These are phyloP conservation scores for Labeo catla DNA, from an alignment of 2,113 vertebrate genomes.

Conservation along the genomic window DNA sequence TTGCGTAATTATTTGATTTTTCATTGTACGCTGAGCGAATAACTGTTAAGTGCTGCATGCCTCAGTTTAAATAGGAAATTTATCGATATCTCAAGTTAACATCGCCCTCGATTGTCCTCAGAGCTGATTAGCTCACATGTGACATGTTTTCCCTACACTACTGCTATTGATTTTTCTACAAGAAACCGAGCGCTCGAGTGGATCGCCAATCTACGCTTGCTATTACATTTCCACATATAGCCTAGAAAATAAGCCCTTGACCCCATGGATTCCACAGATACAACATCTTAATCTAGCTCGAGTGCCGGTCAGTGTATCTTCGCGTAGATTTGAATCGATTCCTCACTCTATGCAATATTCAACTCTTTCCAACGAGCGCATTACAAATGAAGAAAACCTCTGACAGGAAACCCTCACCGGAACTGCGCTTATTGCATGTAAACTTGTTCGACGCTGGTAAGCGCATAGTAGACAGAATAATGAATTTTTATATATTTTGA, in stretches of 20 bases:
- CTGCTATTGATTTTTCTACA: conserved; percentile 38
- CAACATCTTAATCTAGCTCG: not conserved
- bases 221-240: conserved; percentile 5
- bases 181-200: conserved; percentile 7
- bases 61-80: not conserved
- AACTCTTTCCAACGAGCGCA: not conserved
- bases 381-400: no score
- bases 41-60: not conserved
- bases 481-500: not conserved
- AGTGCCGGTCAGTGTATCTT: not conserved
- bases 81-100: conserved; percentile 40
- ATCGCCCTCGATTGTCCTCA: conserved; percentile 39
- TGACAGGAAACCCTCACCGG: not conserved
- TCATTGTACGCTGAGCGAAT: not conserved
- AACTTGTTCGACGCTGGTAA: not conserved
- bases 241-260: conserved; percentile 6
- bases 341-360: not conserved
- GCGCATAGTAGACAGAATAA: not conserved
- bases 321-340: not conserved
- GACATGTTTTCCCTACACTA: conserved; percentile 43
- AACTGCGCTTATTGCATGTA: not conserved
- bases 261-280: not conserved
- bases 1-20: not conserved
- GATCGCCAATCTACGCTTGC: conserved; percentile 19
- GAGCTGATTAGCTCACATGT: conserved; percentile 41